These are phyloP conservation scores for Musca vetustissima DNA, from an alignment of 1,140 invertebrate genomes.

Conservation along the genomic window DNA sequence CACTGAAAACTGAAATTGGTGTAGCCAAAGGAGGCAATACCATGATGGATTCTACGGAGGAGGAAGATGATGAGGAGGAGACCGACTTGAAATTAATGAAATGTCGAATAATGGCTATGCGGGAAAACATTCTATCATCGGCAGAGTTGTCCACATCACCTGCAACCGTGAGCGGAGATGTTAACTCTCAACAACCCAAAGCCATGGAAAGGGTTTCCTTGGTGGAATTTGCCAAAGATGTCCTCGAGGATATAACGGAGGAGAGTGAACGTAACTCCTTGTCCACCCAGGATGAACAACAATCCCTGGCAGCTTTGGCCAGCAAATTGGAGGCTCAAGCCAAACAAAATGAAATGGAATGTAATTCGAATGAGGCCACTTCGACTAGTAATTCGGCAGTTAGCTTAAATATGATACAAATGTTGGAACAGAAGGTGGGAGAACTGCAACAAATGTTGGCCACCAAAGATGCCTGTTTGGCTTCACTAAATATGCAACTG, in stretches of 20 bases:
- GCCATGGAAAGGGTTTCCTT: slow-evolving; percentile 49
- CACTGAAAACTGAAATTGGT: too few relatives aligned
- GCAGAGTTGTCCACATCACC: background rate
- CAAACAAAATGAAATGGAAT: background rate
- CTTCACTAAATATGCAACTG: slow-evolving; percentile 55
- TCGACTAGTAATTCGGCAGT: slow-evolving; percentile 33
- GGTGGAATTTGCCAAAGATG: slow-evolving; percentile 47
- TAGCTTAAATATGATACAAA: slow-evolving; percentile 45
- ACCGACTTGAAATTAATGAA: slow-evolving; percentile 43
- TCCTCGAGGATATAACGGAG: slow-evolving; percentile 52
- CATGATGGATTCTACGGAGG: slow-evolving; percentile 8
- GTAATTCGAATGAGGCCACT: slow-evolving; percentile 8
- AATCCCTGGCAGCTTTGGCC: slow-evolving; percentile 30
- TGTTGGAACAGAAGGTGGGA: slow-evolving; percentile 49
- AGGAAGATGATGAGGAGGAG: slow-evolving; percentile 44
- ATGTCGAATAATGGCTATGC: slow-evolving; percentile 44
- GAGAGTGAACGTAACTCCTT: slow-evolving; percentile 45
- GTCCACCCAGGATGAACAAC: slow-evolving; percentile 41
- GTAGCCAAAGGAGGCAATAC: background rate
- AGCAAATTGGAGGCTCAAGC: slow-evolving; percentile 18
- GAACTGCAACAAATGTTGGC: slow-evolving; percentile 54
- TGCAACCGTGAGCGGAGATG: background rate
- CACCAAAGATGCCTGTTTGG: slow-evolving; percentile 55
- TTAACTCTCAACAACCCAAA: slow-evolving; percentile 36
- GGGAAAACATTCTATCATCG: slow-evolving; percentile 28